Evolutionary conservation across 2,797 vertebrate species (phyloP).

Genomic region (Micrastur ruficollis): DNA sequence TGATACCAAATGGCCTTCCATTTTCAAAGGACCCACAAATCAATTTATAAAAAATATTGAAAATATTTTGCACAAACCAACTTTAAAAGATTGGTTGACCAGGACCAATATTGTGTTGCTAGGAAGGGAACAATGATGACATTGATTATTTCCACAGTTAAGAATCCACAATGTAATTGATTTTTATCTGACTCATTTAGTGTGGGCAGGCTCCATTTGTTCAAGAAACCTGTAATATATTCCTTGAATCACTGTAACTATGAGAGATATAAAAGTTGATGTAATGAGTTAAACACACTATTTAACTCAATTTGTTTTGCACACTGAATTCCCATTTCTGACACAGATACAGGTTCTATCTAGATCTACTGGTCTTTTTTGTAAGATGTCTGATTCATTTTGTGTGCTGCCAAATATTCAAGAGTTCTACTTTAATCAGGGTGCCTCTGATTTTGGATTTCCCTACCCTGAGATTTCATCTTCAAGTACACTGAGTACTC

Average conservation of each 20-base stretch:
- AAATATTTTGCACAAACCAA: background rate
- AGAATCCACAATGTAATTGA: constrained; percentile 69
- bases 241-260: constrained; percentile 64
- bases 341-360: background rate
- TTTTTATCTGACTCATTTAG: constrained; percentile 71
- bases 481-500: background rate
- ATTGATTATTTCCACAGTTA: constrained; percentile 61
- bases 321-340: background rate
- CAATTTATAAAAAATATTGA: background rate
- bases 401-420: background rate
- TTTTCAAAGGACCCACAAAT: background rate
- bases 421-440: background rate
- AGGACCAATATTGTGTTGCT: constrained; percentile 24
- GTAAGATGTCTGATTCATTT: background rate
- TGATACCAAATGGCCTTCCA: background rate
- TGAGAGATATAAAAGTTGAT: constrained; percentile 33
- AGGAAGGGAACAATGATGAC: constrained; percentile 17
- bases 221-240: constrained; percentile 58
- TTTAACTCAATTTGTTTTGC: constrained; percentile 17
- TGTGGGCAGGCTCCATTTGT: constrained; percentile 71
- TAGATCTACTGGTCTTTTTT: background rate
- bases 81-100: background rate
- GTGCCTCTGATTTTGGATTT: background rate
- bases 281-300: constrained; percentile 39
- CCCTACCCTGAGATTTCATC: background rate